phyloP scores from a whole-genome alignment of 2,888 invertebrate genomes.

The Ormyrus nitidulus region DNA sequence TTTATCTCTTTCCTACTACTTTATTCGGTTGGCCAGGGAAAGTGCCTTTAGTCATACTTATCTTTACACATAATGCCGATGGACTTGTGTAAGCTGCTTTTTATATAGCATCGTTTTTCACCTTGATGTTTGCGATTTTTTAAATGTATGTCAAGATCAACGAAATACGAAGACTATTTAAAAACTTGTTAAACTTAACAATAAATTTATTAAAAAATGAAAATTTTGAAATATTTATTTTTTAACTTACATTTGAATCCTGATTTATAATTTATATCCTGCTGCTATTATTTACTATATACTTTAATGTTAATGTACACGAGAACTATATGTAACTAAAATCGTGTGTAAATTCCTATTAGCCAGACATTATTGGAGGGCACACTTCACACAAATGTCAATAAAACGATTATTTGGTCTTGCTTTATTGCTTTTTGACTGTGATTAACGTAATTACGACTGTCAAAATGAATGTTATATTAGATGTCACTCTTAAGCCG shows the following conservation, averaged over 20 bases:
- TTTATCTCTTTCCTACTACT: slow-evolving; percentile 31
- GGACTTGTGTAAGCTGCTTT: slow-evolving; percentile 39
- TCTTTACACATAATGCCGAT: slow-evolving; percentile 32
- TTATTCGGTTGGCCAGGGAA: slow-evolving; percentile 36
- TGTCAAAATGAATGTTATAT: no score
- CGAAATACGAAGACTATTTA: slow-evolving; percentile 62
- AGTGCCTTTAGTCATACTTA: slow-evolving; percentile 50
- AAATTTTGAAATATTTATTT: slow-evolving; percentile 13
- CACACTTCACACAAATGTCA: no score
- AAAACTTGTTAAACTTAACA: slow-evolving; percentile 71
- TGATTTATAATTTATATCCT: no score
- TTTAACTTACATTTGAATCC: neutral
- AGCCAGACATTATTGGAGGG: no score
- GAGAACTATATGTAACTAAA: no score
- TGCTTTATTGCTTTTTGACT: no score
- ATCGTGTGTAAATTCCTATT: no score
- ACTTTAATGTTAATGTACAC: no score
- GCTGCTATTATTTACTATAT: no score
- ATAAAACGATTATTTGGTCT: no score
- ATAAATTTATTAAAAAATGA: slow-evolving; percentile 72
- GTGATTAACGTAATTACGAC: no score
- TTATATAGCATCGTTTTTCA: slow-evolving; percentile 10
- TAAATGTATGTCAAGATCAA: slow-evolving; percentile 24
- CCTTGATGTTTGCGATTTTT: slow-evolving; percentile 20
- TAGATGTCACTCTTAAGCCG: no score